A percentile compares a stretch with the other conserved stretches of the same genome.
Conservation (phyloP, 1,140 invertebrate species). For the Mya arenaria region DNA sequence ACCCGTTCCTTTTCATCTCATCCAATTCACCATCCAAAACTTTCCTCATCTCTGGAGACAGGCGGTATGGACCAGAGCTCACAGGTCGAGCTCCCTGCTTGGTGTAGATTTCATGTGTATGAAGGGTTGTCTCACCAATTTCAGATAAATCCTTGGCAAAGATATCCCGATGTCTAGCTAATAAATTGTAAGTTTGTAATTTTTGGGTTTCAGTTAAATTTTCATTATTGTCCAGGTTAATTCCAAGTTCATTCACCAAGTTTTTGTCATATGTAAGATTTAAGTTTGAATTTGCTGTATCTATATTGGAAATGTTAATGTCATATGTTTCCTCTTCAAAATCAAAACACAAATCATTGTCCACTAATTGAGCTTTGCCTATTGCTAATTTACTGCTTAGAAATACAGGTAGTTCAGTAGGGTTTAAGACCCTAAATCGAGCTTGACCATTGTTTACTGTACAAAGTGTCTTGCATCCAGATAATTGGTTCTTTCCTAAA, state of each 20-base stretch:
- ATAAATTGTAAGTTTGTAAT: slow-evolving; percentile 5
- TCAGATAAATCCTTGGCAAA: slow-evolving; percentile 58
- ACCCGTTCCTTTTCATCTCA: slow-evolving; percentile 44
- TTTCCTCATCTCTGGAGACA: slow-evolving; percentile 1
- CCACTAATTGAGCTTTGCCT: no score
- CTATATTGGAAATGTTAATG: neutral
- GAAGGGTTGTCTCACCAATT: slow-evolving; percentile 22
- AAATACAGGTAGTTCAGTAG: no score
- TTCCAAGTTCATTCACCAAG: slow-evolving; percentile 12
- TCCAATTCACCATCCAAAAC: slow-evolving; percentile 24
- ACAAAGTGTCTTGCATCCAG: no score
- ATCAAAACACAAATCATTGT: no score
- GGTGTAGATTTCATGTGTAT: slow-evolving; percentile 50
- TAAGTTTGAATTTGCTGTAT: neutral
- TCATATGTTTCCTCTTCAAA: no score
- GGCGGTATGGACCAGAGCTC: slow-evolving; percentile 38
- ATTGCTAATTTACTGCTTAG: no score
- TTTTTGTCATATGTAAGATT: neutral
- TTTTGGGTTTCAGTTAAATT: slow-evolving; percentile 18
- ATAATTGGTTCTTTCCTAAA: no score
- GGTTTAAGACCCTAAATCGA: no score
- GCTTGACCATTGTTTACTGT: no score
- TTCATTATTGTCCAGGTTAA: neutral
- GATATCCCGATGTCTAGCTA: slow-evolving; percentile 37
- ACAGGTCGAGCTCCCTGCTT: slow-evolving; percentile 35